Evolutionary conservation across 2,113 vertebrate genomes (phyloP).

Genomic region (Cephalopterus ornatus): DNA sequence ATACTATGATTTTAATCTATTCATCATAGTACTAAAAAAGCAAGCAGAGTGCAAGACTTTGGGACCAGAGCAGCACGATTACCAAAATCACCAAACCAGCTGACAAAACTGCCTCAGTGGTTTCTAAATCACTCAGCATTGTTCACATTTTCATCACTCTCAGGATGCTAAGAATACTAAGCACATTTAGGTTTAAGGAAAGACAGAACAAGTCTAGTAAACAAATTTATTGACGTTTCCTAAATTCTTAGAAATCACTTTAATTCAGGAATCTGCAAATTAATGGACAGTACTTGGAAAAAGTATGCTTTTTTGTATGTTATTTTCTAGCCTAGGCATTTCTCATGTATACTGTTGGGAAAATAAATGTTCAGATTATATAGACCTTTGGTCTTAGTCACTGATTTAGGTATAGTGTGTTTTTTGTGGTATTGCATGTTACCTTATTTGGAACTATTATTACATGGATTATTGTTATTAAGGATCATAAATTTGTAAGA

Average conservation of each 20-base stretch:
- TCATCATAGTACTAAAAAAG: neutral
- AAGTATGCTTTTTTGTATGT: accelerated
- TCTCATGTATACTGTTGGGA: neutral
- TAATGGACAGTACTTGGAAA: neutral
- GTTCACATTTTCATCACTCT: neutral
- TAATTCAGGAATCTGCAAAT: neutral
- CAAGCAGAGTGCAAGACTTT: neutral
- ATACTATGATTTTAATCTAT: neutral
- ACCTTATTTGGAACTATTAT: neutral
- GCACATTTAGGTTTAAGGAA: neutral
- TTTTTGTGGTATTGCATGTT: neutral
- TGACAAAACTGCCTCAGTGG: neutral
- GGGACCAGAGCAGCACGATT: neutral
- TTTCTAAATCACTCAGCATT: neutral
- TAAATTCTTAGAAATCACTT: neutral
- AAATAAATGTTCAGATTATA: neutral
- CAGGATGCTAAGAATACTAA: neutral
- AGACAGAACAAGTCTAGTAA: neutral
- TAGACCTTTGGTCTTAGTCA: neutral
- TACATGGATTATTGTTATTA: neutral
- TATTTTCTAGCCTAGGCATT: neutral
- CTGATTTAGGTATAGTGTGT: neutral
- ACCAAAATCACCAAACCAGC: neutral
- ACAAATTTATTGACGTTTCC: neutral
- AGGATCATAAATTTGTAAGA: neutral